Base-by-base conservation (phyloP, 2,888 invertebrate genomes). In the Willowsia nigromaculata region DNA sequence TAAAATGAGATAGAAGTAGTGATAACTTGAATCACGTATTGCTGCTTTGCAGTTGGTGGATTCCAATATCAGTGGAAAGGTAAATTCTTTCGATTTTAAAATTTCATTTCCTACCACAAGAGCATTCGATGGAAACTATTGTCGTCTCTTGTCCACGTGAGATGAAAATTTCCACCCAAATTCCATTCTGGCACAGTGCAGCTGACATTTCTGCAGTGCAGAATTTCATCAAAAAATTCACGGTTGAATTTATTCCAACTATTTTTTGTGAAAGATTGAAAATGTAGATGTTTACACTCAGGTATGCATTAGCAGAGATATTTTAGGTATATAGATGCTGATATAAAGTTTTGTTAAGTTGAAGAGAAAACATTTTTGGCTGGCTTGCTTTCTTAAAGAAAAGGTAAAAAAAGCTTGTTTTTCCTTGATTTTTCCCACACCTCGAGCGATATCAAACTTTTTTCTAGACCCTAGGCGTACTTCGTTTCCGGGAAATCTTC, bases 131-230 rank as follows among this genome's bases (percentile, higher is more conserved):
- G n/a, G 33, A 65, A 65, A 65, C 18, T 37, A 4, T 43, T 43
- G 11, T 68, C 40, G n/a, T 40, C 33, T 33, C 13, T 40, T 40
- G 18, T 68, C 40, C 40, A 68, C 68, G 37, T 68, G 68, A 37
- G 68, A 37, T 68, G 22, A 68, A 68, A 68, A 68, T 11, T 13
- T 68, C 22, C 11, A 6, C 3, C 33, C 4, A 68, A 68, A 68
- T 22, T 40, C 22, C 68, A 40, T 40, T 68, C 68, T 68, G 68
- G 68, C 40, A 68, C 68, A 68, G 68, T 68, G 68, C 68, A 68
- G 68, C 68, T 68, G 40, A 68, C 37, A 40, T 65, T 18, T 6
- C 9, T n/a, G 7, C 37, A 68, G 30, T 40, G 40, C 68, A 68
- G 37, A 40, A 40, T 68, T 40, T 68, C 68, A 40, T 68, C 68